These are phyloP conservation scores for Anniella stebbinsi DNA, from an alignment of 2,797 vertebrate species.

Conservation along the genomic window DNA sequence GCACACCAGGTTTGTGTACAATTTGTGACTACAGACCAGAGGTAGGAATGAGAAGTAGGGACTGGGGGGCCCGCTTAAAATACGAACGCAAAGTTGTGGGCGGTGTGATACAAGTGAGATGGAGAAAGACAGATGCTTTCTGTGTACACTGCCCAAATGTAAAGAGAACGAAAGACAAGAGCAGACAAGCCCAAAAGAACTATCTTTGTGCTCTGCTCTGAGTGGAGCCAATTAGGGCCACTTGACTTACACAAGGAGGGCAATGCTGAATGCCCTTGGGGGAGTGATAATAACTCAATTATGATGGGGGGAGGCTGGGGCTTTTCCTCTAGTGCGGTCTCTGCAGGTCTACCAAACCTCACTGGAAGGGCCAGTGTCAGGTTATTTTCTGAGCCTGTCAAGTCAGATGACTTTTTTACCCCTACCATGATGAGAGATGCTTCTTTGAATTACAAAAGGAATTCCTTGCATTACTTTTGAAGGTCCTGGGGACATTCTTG, in stretches of 20 bases:
- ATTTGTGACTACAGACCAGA: background rate
- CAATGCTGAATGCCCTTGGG: background rate
- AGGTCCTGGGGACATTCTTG: background rate
- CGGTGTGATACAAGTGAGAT: background rate
- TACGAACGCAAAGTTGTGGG: background rate
- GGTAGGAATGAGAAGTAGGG: background rate
- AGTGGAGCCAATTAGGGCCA: slow-evolving; percentile 20
- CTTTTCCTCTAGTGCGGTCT: background rate
- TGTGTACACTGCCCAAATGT: background rate
- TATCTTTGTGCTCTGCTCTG: background rate
- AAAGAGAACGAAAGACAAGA: background rate
- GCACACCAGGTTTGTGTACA: background rate
- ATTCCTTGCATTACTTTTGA: background rate
- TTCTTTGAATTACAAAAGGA: background rate
- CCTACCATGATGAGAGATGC: background rate
- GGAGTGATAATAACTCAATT: background rate
- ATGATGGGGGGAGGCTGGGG: background rate
- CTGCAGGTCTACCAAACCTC: background rate
- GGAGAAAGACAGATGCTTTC: background rate
- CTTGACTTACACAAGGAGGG: slow-evolving; percentile 21
- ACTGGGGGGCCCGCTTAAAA: background rate
- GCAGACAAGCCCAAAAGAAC: background rate
- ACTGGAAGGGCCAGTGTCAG: background rate
- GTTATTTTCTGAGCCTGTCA: background rate
- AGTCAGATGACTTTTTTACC: background rate